These are phyloP conservation scores for Pilophorus perplexus DNA, from an alignment of 2,888 invertebrate genomes.

Conservation along the genomic window DNA sequence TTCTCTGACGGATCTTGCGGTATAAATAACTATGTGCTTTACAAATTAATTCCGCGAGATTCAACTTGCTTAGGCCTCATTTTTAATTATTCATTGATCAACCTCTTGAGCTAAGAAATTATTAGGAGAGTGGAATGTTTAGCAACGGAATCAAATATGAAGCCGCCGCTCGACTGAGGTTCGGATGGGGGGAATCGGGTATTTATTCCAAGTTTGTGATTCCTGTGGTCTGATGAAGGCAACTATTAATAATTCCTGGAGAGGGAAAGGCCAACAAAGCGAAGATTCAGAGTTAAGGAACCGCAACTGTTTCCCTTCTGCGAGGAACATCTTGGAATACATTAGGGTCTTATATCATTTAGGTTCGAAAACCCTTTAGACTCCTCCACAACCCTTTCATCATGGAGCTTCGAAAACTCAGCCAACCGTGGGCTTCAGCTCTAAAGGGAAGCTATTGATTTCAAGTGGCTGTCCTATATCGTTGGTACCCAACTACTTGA, in stretches of 20 bases:
- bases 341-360: conserved; percentile 41
- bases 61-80: no score
- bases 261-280: conserved; percentile 32
- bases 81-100: conserved; percentile 9
- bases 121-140: conserved; percentile 32
- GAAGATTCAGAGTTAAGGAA: conserved; percentile 42
- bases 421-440: conserved; percentile 14
- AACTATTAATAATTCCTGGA: conserved; percentile 37
- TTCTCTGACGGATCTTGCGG: no score
- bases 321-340: conserved; percentile 40
- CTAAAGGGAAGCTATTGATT: conserved; percentile 28
- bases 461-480: conserved; percentile 32
- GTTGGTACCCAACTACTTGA: background rate
- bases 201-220: conserved; percentile 41
- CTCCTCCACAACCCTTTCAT: conserved; percentile 11
- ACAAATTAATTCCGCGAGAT: no score
- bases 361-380: conserved; percentile 18
- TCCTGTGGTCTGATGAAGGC: conserved; percentile 40
- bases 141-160: conserved; percentile 33
- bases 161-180: conserved; percentile 1
- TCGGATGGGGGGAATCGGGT: background rate
- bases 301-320: conserved; percentile 39
- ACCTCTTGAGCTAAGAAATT: background rate
- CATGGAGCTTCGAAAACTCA: background rate
- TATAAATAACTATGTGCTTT: no score